A percentile compares a stretch with the other conserved stretches of the same genome.
These are phyloP conservation scores for Aethes cnicana DNA, from an alignment of 2,888 invertebrate genomes.

Conservation along the genomic window DNA sequence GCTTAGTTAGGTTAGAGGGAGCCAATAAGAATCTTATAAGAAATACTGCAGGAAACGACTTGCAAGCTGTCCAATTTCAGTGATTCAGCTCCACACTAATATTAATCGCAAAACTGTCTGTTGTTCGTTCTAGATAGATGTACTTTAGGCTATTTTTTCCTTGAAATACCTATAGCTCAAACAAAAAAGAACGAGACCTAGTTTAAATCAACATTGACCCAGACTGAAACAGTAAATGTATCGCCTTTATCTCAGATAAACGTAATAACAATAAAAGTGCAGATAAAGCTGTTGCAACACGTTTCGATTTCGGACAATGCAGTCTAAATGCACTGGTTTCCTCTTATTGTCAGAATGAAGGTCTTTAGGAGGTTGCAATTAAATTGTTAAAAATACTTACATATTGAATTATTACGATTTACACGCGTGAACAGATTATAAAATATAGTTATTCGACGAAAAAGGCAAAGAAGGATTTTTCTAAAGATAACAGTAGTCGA, in stretches of 20 bases:
- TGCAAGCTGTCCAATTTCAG: too few species aligned
- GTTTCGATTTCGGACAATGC: constrained; percentile 15
- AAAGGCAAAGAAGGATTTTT: not conserved
- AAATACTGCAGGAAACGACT: too few species aligned
- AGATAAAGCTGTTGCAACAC: constrained; percentile 19
- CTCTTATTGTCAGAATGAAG: constrained; percentile 17
- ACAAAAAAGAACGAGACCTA: too few species aligned
- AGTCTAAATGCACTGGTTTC: constrained; percentile 26
- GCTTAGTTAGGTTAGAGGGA: too few species aligned
- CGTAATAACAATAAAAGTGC: constrained; percentile 6
- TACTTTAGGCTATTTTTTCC: too few species aligned
- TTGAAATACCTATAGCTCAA: too few species aligned
- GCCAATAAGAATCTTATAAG: too few species aligned
- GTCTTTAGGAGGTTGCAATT: constrained; percentile 6
- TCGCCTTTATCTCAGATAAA: constrained; percentile 2
- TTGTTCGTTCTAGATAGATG: too few species aligned
- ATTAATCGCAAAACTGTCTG: too few species aligned
- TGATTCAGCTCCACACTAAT: too few species aligned
- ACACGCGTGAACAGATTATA: not conserved
- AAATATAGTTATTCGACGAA: not conserved
- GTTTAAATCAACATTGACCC: constrained; percentile 16
- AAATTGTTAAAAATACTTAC: not conserved
- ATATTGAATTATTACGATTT: not conserved
- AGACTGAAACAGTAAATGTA: constrained; percentile 6
- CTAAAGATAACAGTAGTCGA: not conserved